Percentiles rank a stretch among this genome's conserved stretches.
These are phyloP conservation scores for Yponomeuta plumbellus DNA, from an alignment of 2,888 invertebrate species.

Conservation along the genomic window DNA sequence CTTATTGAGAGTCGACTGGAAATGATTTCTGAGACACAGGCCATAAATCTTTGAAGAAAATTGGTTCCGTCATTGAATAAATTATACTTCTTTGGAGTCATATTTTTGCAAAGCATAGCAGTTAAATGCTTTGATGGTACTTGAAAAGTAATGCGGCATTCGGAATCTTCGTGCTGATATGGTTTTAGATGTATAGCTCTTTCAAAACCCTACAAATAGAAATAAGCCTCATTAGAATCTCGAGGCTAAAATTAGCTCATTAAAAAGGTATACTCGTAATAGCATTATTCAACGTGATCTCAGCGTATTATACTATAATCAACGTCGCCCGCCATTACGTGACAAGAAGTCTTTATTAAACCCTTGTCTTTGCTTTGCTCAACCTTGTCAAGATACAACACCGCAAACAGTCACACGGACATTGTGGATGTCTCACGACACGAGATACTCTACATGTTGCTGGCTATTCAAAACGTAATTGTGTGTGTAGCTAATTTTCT, in stretches of 20 bases:
- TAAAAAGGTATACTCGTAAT: not conserved
- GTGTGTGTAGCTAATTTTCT: not conserved
- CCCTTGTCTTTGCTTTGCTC: not conserved
- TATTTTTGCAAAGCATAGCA: not conserved
- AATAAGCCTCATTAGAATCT: not conserved
- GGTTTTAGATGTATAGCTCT: not conserved
- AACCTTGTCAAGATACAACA: constrained; percentile 10
- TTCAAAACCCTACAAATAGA: not conserved
- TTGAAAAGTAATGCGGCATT: not conserved
- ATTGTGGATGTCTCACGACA: constrained; percentile 15
- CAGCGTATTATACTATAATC: not conserved
- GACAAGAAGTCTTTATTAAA: constrained; percentile 1
- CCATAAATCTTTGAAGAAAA: not conserved
- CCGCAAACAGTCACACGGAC: constrained; percentile 2
- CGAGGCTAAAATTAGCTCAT: not conserved
- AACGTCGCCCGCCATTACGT: not conserved
- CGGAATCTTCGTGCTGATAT: no score
- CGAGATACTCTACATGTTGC: constrained; percentile 7
- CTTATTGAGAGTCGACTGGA: constrained; percentile 21
- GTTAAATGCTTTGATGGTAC: not conserved
- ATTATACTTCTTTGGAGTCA: not conserved
- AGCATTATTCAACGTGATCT: not conserved
- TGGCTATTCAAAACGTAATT: not conserved
- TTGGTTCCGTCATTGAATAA: constrained; percentile 12
- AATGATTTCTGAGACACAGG: constrained; percentile 6